phyloP scores from a whole-genome alignment of 2,113 vertebrate species.

The Pseudolaguvia tuberculata region DNA sequence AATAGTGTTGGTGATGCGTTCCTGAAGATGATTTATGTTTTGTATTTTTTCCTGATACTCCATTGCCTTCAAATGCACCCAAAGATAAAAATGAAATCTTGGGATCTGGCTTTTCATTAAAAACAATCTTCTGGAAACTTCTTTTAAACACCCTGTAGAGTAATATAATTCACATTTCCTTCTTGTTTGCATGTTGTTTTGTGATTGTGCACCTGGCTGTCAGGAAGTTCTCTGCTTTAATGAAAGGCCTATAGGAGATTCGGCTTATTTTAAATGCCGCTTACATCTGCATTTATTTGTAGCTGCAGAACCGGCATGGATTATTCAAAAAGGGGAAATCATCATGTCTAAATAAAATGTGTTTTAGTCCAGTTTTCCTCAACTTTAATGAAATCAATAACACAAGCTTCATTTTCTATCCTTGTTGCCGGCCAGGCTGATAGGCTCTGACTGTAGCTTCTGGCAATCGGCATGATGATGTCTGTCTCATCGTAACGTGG shows the following conservation, averaged over 20 bases:
- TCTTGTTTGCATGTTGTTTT: slow-evolving; percentile 1
- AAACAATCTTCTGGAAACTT: no score
- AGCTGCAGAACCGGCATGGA: slow-evolving; percentile 16
- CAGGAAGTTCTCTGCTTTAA: slow-evolving; percentile 10
- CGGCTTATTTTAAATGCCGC: slow-evolving; percentile 4
- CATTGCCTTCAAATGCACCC: no score
- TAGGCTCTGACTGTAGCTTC: slow-evolving; percentile 36
- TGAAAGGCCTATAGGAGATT: slow-evolving; percentile 22
- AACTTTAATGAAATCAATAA: slow-evolving; percentile 44
- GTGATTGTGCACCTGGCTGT: slow-evolving; percentile 9
- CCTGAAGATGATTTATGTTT: no score
- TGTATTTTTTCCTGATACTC: no score
- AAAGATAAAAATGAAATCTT: no score
- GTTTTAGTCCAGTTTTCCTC: slow-evolving; percentile 33
- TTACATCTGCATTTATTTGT: slow-evolving; percentile 30
- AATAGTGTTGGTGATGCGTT: no score
- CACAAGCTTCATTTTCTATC: slow-evolving; percentile 32
- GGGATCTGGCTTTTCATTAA: no score
- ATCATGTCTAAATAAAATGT: slow-evolving; percentile 40
- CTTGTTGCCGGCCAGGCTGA: slow-evolving; percentile 30
- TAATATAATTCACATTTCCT: neutral
- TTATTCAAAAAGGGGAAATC: slow-evolving; percentile 33
- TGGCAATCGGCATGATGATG: slow-evolving; percentile 37
- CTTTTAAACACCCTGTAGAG: no score
- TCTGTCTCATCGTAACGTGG: slow-evolving; percentile 41